phyloP scores from a whole-genome alignment of 2,113 vertebrate genomes.

The Sigmodon hispidus region DNA sequence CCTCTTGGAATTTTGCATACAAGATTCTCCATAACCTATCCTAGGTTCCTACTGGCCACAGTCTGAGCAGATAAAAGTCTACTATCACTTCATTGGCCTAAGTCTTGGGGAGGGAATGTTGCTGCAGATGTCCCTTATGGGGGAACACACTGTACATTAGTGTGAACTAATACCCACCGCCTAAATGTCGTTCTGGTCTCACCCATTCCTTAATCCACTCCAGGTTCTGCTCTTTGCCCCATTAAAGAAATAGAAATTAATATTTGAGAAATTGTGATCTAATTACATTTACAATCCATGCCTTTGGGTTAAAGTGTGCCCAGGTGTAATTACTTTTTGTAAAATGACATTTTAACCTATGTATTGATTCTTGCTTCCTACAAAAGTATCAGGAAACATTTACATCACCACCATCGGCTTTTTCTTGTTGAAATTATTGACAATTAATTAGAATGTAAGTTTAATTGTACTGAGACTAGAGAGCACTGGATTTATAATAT shows the following conservation, averaged over 20 bases:
- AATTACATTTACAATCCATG: conserved; percentile 48
- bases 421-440: conserved; percentile 55
- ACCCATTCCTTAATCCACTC: neutral
- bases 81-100: neutral
- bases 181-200: neutral
- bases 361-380: conserved; percentile 50
- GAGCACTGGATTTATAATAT: conserved; percentile 32
- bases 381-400: conserved; percentile 31
- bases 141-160: no score
- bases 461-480: conserved; percentile 34
- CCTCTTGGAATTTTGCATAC: neutral
- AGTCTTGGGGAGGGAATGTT: no score
- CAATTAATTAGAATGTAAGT: conserved; percentile 48
- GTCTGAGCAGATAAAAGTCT: neutral
- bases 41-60: neutral
- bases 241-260: conserved; percentile 47
- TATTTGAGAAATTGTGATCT: conserved; percentile 28
- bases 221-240: neutral
- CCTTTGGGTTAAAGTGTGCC: conserved; percentile 6
- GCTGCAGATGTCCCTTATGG: no score
- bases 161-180: no score
- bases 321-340: conserved; percentile 57
- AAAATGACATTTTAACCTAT: conserved; percentile 32
- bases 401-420: neutral
- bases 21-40: neutral